These are phyloP conservation scores for Mobula hypostoma DNA, from an alignment of 2,113 vertebrate species.

Conservation along the genomic window DNA sequence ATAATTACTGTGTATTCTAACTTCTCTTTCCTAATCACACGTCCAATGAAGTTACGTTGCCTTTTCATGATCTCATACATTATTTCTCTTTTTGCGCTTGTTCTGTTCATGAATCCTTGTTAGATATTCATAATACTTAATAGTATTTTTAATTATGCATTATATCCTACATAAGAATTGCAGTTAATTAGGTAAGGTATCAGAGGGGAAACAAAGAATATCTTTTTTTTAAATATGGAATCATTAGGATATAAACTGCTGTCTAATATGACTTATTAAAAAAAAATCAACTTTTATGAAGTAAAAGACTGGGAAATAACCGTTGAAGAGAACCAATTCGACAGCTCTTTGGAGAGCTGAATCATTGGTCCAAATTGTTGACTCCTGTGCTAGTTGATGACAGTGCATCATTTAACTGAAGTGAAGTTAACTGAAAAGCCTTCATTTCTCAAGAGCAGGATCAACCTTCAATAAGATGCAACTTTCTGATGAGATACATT, in stretches of 20 bases:
- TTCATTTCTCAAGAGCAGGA: background rate
- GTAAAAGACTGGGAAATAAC: background rate
- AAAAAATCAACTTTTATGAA: no score
- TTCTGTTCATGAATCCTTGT: background rate
- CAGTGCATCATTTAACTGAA: background rate
- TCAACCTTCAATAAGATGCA: background rate
- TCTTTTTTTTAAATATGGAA: background rate
- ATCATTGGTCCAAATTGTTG: background rate
- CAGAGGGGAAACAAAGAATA: background rate
- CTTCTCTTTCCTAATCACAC: no score
- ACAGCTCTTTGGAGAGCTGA: background rate
- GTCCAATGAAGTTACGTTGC: no score
- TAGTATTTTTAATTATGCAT: background rate
- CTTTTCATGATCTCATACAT: no score
- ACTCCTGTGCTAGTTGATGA: background rate
- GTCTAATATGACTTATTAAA: no score
- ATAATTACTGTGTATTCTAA: no score
- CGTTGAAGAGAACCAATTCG: no score
- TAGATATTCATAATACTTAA: background rate
- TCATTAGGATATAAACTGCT: background rate
- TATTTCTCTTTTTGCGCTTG: no score
- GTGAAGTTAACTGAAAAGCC: background rate
- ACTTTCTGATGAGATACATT: constrained; percentile 44
- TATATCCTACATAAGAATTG: background rate
- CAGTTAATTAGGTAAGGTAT: background rate